phyloP scores from a whole-genome alignment of 2,888 invertebrate species.

The Caenorhabditis sp. region DNA sequence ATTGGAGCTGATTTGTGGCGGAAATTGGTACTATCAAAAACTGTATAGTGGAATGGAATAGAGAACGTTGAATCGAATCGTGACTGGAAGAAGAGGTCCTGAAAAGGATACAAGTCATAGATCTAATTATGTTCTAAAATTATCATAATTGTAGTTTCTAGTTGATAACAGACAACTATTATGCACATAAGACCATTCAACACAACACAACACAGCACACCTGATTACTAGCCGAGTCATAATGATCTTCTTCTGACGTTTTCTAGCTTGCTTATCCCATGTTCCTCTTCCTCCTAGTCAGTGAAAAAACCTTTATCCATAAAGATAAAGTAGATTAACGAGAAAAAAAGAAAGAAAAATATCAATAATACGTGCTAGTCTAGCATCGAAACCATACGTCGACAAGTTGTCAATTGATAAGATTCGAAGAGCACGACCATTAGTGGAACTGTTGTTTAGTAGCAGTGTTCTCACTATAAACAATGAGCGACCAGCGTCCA shows the following conservation, averaged over 20 bases:
- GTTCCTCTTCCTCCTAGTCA: neutral
- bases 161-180: conserved; percentile 25
- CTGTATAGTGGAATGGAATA: conserved; percentile 3
- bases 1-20: conserved; percentile 22
- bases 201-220: neutral
- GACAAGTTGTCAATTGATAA: conserved; percentile 40
- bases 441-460: conserved; percentile 15
- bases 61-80: neutral
- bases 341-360: conserved; percentile 14
- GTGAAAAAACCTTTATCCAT: too few species aligned
- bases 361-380: conserved; percentile 14
- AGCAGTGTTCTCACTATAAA: neutral
- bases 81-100: too few species aligned
- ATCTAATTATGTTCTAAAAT: neutral
- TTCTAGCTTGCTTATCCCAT: neutral
- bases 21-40: conserved; percentile 20
- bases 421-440: conserved; percentile 33
- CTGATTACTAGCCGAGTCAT: neutral
- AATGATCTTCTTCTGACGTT: neutral
- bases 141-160: conserved; percentile 30
- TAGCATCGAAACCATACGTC: conserved; percentile 16
- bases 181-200: conserved; percentile 16
- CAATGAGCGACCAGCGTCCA: conserved; percentile 13
- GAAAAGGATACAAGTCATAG: conserved; percentile 32
- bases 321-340: conserved; percentile 27